These are phyloP conservation scores for Trochalopteron elliotii DNA, from an alignment of 2,113 vertebrate species.

Conservation along the genomic window DNA sequence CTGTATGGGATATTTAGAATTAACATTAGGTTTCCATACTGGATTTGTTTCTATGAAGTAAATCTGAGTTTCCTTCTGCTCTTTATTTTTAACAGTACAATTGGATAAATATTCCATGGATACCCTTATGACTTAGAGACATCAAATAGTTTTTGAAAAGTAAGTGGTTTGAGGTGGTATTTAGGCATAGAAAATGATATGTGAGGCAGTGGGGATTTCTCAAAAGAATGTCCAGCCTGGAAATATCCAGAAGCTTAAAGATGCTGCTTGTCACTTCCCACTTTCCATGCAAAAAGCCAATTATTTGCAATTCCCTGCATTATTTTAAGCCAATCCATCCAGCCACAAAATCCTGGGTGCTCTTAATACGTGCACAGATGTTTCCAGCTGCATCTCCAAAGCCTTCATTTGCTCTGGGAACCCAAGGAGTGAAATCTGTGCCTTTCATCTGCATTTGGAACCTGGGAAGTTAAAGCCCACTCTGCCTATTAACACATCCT, in stretches of 20 bases:
- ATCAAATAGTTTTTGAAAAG: neutral
- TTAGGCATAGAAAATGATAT: neutral
- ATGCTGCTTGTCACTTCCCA: neutral
- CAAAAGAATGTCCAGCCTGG: neutral
- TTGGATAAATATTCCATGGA: neutral
- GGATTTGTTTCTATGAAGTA: neutral
- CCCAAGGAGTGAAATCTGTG: neutral
- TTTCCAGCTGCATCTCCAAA: neutral
- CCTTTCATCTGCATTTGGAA: neutral
- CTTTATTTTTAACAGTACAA: neutral
- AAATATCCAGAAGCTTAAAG: neutral
- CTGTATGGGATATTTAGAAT: neutral
- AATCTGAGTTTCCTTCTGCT: neutral
- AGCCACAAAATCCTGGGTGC: neutral
- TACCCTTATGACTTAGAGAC: neutral
- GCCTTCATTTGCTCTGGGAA: neutral
- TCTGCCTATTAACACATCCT: neutral
- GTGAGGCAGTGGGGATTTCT: neutral
- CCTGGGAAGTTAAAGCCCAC: neutral
- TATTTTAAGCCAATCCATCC: neutral
- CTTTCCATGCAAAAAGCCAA: neutral
- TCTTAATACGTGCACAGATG: neutral
- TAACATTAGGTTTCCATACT: neutral
- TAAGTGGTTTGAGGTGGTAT: neutral
- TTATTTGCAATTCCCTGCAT: neutral